A percentile compares a stretch with the other conserved stretches of the same genome.
Evolutionary conservation across 2,113 vertebrate species (phyloP).

Genomic region (Proterorhinus semilunaris): DNA sequence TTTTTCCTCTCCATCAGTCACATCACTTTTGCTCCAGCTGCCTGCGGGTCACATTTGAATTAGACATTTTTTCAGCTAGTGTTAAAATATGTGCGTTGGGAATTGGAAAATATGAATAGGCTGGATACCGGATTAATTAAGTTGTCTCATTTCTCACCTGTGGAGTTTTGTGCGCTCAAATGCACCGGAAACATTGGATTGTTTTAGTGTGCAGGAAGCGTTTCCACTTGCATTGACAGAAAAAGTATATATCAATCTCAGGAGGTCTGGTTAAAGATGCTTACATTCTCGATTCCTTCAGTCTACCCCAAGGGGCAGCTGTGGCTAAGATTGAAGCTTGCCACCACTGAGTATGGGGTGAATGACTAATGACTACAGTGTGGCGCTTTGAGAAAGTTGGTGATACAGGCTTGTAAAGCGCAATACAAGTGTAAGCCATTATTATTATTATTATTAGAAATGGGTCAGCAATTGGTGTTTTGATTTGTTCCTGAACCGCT

Average conservation of each 20-base stretch:
- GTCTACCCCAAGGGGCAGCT: no score
- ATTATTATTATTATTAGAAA: no score
- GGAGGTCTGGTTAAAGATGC: no score
- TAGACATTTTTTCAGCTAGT: background rate
- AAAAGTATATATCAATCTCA: background rate
- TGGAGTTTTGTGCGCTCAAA: background rate
- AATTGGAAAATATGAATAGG: background rate
- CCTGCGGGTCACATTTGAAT: constrained; percentile 30
- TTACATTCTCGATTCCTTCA: no score
- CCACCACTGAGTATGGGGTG: no score
- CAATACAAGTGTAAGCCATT: no score
- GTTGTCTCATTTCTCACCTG: background rate
- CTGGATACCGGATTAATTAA: background rate
- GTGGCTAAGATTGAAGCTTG: no score
- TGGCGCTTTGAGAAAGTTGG: no score
- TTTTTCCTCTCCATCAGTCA: constrained; percentile 6
- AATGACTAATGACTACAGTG: no score
- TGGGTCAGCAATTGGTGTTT: no score
- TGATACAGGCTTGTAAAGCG: no score
- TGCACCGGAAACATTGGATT: background rate
- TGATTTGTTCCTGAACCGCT: no score
- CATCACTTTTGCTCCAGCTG: constrained; percentile 18
- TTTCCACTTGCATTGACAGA: background rate
- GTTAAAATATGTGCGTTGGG: constrained; percentile 3
- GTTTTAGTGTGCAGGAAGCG: background rate